phyloP scores from a whole-genome alignment of 2,888 invertebrate species.

The Eristalis pertinax region DNA sequence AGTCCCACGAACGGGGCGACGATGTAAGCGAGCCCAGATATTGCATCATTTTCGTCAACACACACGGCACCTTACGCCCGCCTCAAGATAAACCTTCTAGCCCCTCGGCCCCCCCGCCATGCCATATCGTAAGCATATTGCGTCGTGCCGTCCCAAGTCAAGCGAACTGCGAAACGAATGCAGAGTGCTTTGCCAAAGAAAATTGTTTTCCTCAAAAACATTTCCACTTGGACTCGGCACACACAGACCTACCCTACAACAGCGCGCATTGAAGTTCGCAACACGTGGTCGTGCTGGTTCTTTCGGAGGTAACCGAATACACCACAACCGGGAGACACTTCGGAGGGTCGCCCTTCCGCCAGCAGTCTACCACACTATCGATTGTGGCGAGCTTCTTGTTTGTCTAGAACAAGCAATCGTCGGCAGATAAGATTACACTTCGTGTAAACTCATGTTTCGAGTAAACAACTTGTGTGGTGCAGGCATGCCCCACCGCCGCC shows the following conservation, averaged over 20 bases:
- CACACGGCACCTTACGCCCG: background rate
- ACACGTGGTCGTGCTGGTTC: slow-evolving; percentile 21
- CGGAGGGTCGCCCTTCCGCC: background rate
- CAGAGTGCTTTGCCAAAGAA: background rate
- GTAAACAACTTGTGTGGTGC: slow-evolving; percentile 33
- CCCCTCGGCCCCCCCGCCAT: background rate
- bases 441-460: slow-evolving; percentile 5
- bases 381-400: slow-evolving; percentile 12
- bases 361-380: background rate
- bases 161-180: background rate
- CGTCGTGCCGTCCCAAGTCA: background rate
- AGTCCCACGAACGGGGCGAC: background rate
- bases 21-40: background rate
- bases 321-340: background rate
- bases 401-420: slow-evolving; percentile 3
- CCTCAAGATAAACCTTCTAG: slow-evolving; percentile 22
- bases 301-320: slow-evolving; percentile 7
- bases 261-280: background rate
- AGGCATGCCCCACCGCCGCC: background rate
- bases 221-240: background rate
- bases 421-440: slow-evolving; percentile 36
- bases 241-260: slow-evolving; percentile 25
- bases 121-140: background rate
- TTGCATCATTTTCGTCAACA: background rate
- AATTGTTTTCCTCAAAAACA: background rate